These are phyloP conservation scores for Tenthredo scrophulariae DNA, from an alignment of 2,888 invertebrate species.

Conservation along the genomic window DNA sequence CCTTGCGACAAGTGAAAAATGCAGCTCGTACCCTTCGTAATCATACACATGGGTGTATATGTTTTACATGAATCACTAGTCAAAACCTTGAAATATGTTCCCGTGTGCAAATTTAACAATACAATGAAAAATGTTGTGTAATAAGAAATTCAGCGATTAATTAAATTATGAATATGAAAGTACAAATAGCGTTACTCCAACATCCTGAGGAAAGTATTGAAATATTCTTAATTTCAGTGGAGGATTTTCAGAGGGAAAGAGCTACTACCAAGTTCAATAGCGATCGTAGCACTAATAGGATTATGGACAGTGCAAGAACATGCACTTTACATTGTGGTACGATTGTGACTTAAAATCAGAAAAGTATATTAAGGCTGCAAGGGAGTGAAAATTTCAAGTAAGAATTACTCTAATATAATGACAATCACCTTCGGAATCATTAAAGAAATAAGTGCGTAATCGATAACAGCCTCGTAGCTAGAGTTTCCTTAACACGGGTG, in stretches of 20 bases:
- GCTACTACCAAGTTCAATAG: not conserved
- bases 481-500: slow-evolving; percentile 5
- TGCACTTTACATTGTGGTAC: not conserved
- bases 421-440: not conserved
- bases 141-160: not conserved
- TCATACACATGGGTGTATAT: not conserved
- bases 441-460: slow-evolving; percentile 5
- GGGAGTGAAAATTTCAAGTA: not conserved
- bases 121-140: not conserved
- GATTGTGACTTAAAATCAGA: not conserved
- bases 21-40: not conserved
- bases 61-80: not conserved
- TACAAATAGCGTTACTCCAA: not conserved
- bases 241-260: not conserved
- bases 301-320: not conserved
- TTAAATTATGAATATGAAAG: not conserved
- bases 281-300: not conserved
- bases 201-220: not conserved
- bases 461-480: not conserved
- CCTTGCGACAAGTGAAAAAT: not conserved
- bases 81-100: not conserved
- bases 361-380: not conserved
- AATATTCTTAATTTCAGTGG: not conserved
- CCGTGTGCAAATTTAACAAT: not conserved
- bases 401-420: not conserved